phyloP scores from a whole-genome alignment of 2,113 vertebrate species.

The Chrysemys picta region DNA sequence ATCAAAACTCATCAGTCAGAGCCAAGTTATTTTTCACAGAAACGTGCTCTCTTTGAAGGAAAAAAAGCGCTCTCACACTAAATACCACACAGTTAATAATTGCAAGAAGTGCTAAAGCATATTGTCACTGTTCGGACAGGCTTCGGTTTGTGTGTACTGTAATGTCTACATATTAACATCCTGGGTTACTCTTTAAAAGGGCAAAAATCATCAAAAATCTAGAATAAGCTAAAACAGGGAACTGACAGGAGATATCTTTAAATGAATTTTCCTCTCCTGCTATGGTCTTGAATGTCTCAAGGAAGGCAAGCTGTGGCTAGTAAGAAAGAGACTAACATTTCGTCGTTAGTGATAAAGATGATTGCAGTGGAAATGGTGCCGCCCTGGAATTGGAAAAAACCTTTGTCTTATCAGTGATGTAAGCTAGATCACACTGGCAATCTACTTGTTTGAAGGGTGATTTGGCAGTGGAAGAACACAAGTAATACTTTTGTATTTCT shows the following conservation, averaged over 20 bases:
- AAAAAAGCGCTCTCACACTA: background rate
- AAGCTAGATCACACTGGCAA: background rate
- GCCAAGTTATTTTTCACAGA: constrained; percentile 13
- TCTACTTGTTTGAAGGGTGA: background rate
- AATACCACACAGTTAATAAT: background rate
- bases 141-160: background rate
- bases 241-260: background rate
- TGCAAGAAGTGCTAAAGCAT: background rate
- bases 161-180: background rate
- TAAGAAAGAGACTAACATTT: background rate
- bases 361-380: background rate
- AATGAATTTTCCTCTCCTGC: constrained; percentile 1
- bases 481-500: background rate
- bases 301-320: background rate
- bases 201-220: background rate
- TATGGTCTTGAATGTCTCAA: background rate
- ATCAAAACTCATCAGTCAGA: background rate
- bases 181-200: background rate
- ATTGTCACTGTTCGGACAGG: background rate
- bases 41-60: background rate
- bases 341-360: background rate
- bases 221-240: background rate
- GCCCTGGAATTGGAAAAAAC: background rate
- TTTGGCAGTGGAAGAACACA: background rate
- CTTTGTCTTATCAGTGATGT: background rate